Evolutionary conservation across 2,113 vertebrate species (phyloP).

Genomic region (Ptychochromis oligacanthus): DNA sequence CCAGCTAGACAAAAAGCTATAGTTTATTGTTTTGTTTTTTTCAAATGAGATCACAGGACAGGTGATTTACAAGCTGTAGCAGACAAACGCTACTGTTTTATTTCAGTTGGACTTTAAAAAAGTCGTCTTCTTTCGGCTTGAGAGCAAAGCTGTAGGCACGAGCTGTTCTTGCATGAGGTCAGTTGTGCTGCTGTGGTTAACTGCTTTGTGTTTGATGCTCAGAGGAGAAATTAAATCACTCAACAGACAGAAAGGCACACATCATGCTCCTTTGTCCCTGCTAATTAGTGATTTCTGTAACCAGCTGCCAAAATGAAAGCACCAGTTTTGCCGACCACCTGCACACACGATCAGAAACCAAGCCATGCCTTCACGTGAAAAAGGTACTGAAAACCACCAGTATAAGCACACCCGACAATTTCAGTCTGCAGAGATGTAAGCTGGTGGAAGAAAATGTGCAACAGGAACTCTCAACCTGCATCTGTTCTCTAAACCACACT

Average conservation of each 20-base stretch:
- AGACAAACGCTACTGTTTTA: neutral
- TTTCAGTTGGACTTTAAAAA: neutral
- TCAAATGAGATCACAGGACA: neutral
- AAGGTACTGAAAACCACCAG: neutral
- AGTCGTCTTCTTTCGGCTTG: neutral
- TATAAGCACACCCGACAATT: neutral
- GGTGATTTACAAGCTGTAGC: neutral
- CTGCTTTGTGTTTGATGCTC: conserved; percentile 9
- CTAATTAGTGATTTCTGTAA: conserved; percentile 4
- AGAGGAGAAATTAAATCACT: conserved; percentile 20
- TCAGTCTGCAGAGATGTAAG: neutral
- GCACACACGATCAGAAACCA: neutral
- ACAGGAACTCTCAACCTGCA: neutral
- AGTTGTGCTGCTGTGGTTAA: neutral
- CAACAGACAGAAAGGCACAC: neutral
- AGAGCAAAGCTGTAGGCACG: neutral
- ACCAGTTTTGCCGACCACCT: neutral
- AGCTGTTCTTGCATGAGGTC: neutral
- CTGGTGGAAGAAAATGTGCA: neutral
- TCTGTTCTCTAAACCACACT: neutral
- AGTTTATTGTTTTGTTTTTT: neutral
- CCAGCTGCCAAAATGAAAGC: conserved; percentile 13
- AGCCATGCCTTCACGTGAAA: neutral
- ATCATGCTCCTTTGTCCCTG: conserved; percentile 15
- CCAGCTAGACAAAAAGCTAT: no score